These are phyloP conservation scores for Tholera decimalis DNA, from an alignment of 2,888 invertebrate species.

Conservation along the genomic window DNA sequence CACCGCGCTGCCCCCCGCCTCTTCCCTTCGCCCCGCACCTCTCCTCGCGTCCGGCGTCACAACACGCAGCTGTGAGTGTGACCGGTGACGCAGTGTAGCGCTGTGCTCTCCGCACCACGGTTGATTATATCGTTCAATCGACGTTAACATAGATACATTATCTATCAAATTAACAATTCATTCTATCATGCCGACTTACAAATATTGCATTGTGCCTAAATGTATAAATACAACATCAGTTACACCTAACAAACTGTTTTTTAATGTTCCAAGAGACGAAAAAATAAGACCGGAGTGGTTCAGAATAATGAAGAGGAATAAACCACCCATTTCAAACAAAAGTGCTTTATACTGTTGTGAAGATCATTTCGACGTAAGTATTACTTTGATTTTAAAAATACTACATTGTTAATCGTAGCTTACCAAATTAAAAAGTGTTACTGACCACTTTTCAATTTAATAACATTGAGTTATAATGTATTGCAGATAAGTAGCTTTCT, in stretches of 20 bases:
- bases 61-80: slow-evolving; percentile 28
- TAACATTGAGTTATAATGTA: neutral
- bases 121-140: slow-evolving; percentile 12
- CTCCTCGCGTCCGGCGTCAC: neutral
- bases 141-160: too few species aligned
- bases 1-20: neutral
- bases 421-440: too few species aligned
- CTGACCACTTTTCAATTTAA: too few species aligned
- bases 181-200: slow-evolving; percentile 20
- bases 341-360: slow-evolving; percentile 28
- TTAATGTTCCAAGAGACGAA: slow-evolving; percentile 18
- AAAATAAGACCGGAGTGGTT: slow-evolving; percentile 28
- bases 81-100: too few species aligned
- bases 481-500: neutral
- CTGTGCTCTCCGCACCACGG: slow-evolving; percentile 8
- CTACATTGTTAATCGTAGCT: neutral
- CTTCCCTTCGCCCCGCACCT: neutral
- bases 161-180: neutral
- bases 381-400: slow-evolving; percentile 5
- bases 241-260: slow-evolving; percentile 31
- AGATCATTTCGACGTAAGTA: slow-evolving; percentile 45
- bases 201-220: slow-evolving; percentile 34
- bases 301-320: slow-evolving; percentile 26
- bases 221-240: slow-evolving; percentile 31
- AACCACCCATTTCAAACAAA: slow-evolving; percentile 26